Conservation (phyloP, 2,888 invertebrate species). For the Ditula angustiorana region DNA sequence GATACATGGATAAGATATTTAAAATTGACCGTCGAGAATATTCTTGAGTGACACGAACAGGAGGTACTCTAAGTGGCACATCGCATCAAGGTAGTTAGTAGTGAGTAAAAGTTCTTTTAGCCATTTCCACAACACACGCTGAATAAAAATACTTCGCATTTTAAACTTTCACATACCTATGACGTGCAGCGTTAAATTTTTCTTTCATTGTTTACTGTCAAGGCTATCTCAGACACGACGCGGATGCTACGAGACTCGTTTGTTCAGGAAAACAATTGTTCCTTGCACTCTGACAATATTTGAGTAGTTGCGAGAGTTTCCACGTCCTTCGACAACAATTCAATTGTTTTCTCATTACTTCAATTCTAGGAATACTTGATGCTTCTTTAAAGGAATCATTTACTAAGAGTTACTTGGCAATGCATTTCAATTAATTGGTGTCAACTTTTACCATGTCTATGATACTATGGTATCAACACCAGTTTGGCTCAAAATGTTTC, state of each 20-base stretch:
- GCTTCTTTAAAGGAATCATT: conserved; percentile 11
- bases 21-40: too few relatives aligned
- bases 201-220: conserved; percentile 32
- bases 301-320: conserved; percentile 26
- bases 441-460: too few relatives aligned
- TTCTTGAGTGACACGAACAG: too few relatives aligned
- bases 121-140: conserved; percentile 1
- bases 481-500: too few relatives aligned
- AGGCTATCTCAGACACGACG: conserved; percentile 21
- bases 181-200: conserved; percentile 18
- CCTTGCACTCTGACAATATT: conserved; percentile 23
- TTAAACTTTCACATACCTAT: conserved; percentile 33
- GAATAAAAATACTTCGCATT: conserved; percentile 16
- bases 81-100: neutral
- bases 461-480: too few relatives aligned
- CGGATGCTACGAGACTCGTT: conserved; percentile 1
- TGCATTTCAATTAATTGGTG: neutral
- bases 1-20: too few relatives aligned
- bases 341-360: conserved; percentile 34
- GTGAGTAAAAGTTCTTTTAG: conserved; percentile 10
- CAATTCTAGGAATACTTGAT: conserved; percentile 26
- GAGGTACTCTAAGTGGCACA: neutral
- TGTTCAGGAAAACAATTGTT: conserved; percentile 29
- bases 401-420: neutral
- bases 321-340: conserved; percentile 33